These are phyloP conservation scores for Hucho hucho DNA, from an alignment of 2,113 vertebrate species.

Conservation along the genomic window DNA sequence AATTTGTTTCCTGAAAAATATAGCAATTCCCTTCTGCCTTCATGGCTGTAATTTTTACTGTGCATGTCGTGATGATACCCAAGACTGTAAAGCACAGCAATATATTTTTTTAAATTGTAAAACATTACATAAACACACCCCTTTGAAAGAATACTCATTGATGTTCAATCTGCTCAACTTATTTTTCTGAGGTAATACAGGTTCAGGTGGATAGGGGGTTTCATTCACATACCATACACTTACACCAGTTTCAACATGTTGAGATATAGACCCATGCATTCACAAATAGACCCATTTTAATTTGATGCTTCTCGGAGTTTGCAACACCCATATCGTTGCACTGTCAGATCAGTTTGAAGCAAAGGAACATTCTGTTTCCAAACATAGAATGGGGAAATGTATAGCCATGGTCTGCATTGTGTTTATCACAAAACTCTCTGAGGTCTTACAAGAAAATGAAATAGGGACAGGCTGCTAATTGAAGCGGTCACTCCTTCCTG, in stretches of 20 bases:
- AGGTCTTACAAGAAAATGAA: constrained; percentile 62
- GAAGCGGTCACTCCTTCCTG: constrained; percentile 62
- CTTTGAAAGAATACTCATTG: background rate
- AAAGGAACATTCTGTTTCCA: background rate
- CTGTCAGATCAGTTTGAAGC: constrained; percentile 48
- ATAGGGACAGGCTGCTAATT: constrained; percentile 63
- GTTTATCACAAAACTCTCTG: constrained; percentile 57
- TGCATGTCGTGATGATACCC: background rate
- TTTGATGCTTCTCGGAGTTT: constrained; percentile 29
- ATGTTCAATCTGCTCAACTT: constrained; percentile 8
- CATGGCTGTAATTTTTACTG: constrained; percentile 14
- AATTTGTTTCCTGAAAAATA: background rate
- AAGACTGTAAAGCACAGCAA: constrained; percentile 8
- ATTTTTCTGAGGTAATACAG: constrained; percentile 3
- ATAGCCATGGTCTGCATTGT: constrained; percentile 35
- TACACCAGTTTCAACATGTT: constrained; percentile 44
- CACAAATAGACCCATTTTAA: constrained; percentile 43
- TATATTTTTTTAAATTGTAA: background rate
- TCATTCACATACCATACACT: constrained; percentile 57
- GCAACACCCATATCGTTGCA: constrained; percentile 27
- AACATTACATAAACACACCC: constrained; percentile 14
- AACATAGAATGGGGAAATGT: constrained; percentile 36
- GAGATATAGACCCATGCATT: constrained; percentile 37
- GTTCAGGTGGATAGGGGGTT: constrained; percentile 16
- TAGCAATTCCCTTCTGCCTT: background rate